These are phyloP conservation scores for Agapornis roseicollis DNA, from an alignment of 2,113 vertebrate genomes.

Conservation along the genomic window DNA sequence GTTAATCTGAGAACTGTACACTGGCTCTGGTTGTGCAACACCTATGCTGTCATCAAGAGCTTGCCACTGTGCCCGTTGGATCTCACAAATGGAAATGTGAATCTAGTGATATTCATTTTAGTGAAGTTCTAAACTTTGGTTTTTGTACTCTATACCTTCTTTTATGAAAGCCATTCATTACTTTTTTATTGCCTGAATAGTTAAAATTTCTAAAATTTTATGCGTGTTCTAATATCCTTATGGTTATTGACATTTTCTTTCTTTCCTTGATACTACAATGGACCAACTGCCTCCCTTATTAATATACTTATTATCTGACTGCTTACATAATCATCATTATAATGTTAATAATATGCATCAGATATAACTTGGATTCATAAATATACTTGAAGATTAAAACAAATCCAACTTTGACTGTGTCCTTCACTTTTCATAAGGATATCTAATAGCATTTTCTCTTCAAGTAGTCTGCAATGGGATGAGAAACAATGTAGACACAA, in stretches of 20 bases:
- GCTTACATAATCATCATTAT: background rate
- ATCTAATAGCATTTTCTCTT: background rate
- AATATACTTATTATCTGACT: background rate
- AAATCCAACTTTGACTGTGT: background rate
- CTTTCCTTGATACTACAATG: background rate
- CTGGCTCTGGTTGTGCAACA: background rate
- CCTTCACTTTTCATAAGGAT: background rate
- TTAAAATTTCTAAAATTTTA: background rate
- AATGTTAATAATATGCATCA: background rate
- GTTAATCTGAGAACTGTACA: background rate
- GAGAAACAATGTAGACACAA: background rate
- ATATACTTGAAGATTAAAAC: background rate
- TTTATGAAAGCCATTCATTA: background rate
- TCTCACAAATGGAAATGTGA: background rate
- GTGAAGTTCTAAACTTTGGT: background rate
- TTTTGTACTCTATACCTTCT: background rate
- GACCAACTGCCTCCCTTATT: background rate
- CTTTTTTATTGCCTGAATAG: background rate
- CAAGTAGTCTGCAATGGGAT: background rate
- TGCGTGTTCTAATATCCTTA: background rate
- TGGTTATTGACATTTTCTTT: background rate
- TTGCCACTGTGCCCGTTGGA: background rate
- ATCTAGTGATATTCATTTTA: background rate
- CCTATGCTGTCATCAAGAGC: rapidly evolving
- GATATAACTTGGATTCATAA: background rate